Evolutionary conservation across 2,113 vertebrate species (phyloP), one percentile per base, ranked within the genome.

Genomic region (Tauraco erythrolophus): DNA sequence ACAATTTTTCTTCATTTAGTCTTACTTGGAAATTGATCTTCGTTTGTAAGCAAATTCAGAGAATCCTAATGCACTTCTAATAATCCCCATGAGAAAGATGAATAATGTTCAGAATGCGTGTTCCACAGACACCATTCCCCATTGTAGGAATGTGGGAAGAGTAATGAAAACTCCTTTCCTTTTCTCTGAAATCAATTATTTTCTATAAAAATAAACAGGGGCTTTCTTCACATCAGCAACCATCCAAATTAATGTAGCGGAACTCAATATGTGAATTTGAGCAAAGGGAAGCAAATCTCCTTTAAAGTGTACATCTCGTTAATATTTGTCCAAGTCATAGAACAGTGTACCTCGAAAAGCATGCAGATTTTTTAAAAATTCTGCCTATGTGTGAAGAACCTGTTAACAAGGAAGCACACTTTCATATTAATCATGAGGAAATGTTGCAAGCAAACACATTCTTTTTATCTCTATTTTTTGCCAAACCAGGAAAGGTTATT

Each of bases 11-110:
- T 92, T 95, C 86, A 74, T 81, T 95, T 94, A 84, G 10, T 56
- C 71, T 88, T 88, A 75, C 74, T 93, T 91, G 78, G 85, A 94
- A 93, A 93, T 91, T 72, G 62, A 90, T 92, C 90, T 92, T 85
- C 41, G 62, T 93, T 90, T 86, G 76, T 84, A 95, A 96, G 79
- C 56, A 94, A 89, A 93, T 88, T 77, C 68, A 86, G 33, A 74
- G 37, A 69, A 86, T 64, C 41, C 39, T 90, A 93, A 92, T 92
- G 78, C 45, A 77, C 43, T 92, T 84, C 58, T 78, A 85, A 68
- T 16, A 86, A 81, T 48, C 30, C 76, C 56, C 60, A 88, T 13
- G 56, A 56, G 75, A 91, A 86, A 93, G 56, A 84, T 53, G 71
- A 95, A 81, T 81, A 68, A 92, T 64, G 30, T 66, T 86, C 66